Evolutionary conservation across 2,797 vertebrate species (phyloP).

Genomic region (Eulemur coronatus): DNA sequence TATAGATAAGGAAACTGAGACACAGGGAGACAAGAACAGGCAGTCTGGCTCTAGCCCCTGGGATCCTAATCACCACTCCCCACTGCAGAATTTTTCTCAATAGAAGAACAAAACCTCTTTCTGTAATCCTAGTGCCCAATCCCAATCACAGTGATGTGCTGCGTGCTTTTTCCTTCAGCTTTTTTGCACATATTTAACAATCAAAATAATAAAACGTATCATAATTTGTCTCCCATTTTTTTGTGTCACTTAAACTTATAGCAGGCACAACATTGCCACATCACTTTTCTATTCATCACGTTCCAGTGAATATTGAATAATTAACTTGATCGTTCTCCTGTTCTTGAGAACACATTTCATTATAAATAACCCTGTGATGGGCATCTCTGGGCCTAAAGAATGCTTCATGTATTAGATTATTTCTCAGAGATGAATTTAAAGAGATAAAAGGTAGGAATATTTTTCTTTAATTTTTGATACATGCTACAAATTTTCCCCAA

Average conservation of each 20-base stretch:
- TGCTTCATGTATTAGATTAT: neutral
- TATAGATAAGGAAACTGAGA: neutral
- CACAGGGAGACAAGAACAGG: neutral
- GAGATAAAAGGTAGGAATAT: neutral
- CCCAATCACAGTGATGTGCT: neutral
- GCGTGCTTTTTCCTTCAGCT: neutral
- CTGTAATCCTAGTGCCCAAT: neutral
- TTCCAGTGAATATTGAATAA: neutral
- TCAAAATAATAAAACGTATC: neutral
- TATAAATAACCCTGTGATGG: neutral
- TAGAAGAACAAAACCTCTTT: neutral
- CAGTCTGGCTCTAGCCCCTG: neutral
- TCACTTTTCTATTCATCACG: neutral
- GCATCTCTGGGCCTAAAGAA: neutral
- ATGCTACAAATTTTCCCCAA: neutral
- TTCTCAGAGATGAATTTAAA: neutral
- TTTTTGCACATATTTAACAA: neutral
- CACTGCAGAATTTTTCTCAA: neutral
- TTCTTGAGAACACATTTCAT: neutral
- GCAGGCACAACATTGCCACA: neutral
- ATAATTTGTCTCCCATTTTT: neutral
- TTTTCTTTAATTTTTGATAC: neutral
- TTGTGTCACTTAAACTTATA: neutral
- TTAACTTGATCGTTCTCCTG: neutral
- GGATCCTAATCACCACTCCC: neutral